These are phyloP conservation scores for Melitaea athalia DNA, from an alignment of 2,888 invertebrate species.

Conservation along the genomic window DNA sequence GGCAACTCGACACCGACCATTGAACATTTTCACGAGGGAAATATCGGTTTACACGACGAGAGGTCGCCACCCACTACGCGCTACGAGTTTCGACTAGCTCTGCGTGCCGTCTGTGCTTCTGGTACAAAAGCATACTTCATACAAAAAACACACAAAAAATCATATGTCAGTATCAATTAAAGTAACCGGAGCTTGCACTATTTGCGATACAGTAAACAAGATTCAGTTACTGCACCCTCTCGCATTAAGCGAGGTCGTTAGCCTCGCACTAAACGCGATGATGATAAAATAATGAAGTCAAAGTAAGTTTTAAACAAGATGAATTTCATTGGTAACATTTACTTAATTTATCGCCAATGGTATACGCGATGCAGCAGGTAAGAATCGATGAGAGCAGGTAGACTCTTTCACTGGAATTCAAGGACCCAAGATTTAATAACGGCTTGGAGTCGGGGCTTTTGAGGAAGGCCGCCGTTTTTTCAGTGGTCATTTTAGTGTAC, in stretches of 20 bases:
- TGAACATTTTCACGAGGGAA: conserved; percentile 79
- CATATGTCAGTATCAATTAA: conserved; percentile 39
- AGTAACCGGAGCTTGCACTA: conserved; percentile 42
- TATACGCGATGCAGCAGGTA: conserved; percentile 72
- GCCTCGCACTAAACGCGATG: conserved; percentile 48
- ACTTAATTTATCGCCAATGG: conserved; percentile 73
- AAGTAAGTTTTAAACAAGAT: conserved; percentile 24
- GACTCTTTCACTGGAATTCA: conserved; percentile 66
- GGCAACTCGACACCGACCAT: conserved; percentile 74
- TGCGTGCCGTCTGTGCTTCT: conserved; percentile 50
- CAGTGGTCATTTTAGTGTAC: conserved; percentile 63
- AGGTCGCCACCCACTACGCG: conserved; percentile 73
- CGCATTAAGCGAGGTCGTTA: conserved; percentile 47
- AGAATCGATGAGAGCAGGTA: conserved; percentile 60
- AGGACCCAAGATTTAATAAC: conserved; percentile 51
- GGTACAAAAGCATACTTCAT: conserved; percentile 42
- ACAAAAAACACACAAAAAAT: conserved; percentile 33
- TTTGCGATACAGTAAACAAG: conserved; percentile 45
- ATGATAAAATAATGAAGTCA: conserved; percentile 28
- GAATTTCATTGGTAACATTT: conserved; percentile 52
- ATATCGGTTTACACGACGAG: conserved; percentile 75
- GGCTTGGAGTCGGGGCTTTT: conserved; percentile 43
- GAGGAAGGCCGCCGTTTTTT: conserved; percentile 55
- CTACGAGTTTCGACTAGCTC: conserved; percentile 47
- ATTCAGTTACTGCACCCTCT: conserved; percentile 45